phyloP scores from a whole-genome alignment of 2,113 vertebrate genomes.

The Erinaceus europaeus region DNA sequence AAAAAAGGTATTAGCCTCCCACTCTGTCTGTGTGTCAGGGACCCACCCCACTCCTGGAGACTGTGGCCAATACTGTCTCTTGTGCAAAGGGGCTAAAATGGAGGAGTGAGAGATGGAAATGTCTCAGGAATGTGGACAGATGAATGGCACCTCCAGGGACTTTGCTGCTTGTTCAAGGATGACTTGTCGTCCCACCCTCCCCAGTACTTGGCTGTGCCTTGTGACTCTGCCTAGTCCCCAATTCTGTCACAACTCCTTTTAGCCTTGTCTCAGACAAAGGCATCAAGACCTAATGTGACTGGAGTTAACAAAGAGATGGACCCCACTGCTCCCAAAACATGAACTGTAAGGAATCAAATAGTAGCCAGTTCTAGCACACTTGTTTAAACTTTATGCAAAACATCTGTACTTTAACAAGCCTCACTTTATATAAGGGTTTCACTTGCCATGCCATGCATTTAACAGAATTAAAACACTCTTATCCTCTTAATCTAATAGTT shows the following conservation, averaged over 20 bases:
- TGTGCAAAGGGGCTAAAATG: background rate
- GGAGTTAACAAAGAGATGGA: background rate
- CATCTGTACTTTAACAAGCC: background rate
- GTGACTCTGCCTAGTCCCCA: background rate
- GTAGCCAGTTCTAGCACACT: background rate
- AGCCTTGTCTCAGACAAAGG: background rate
- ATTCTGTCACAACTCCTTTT: background rate
- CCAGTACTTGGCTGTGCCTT: background rate
- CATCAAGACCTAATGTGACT: background rate
- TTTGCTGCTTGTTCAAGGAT: background rate
- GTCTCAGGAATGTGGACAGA: background rate
- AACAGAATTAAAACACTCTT: background rate
- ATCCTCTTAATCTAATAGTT: background rate
- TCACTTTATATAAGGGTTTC: background rate
- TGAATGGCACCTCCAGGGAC: background rate
- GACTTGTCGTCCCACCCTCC: background rate
- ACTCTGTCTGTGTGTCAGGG: fast-evolving
- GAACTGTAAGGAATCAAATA: background rate
- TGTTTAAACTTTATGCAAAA: background rate
- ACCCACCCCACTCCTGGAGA: background rate
- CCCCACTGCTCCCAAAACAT: background rate
- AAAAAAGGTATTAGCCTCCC: background rate
- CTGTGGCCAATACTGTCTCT: background rate
- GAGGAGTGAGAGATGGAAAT: background rate
- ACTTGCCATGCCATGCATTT: background rate